Base-by-base conservation (phyloP, 2,113 vertebrate genomes). In the Sander lucioperca region DNA sequence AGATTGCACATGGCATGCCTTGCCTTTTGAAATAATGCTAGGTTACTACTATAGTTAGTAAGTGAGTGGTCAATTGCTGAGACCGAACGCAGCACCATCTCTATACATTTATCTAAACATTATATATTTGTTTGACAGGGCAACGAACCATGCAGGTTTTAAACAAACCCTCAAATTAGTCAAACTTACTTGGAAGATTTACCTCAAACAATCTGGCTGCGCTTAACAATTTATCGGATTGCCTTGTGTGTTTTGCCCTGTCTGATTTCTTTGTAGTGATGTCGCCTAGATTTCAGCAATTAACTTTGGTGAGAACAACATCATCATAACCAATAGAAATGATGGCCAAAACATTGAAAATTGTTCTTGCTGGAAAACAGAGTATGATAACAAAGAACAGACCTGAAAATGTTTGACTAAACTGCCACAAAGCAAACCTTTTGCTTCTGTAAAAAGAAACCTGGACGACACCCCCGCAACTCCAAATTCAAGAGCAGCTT, bases 381-480 rank as follows among this genome's bases (percentile, higher is more conserved):
- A 43, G 33, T 27, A 19, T 14, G 6, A 0, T 33, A 45, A 80
- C n/a, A 39, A 56, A 43, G 50, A 62, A 57, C 57, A 48, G 36
- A 43, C 16, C 30, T 74, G 43, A 83, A 84, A 57, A 61, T 62
- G 47, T 77, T 53, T n/a, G 14, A 48, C 25, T 45, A 12, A 82
- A 67, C 51, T 36, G 64, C 47, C 57, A 70, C n/a, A 47, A 59
- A 68, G 27, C 25, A 69, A 78, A 77, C 15, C n/a, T 70, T 77
- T 68, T 59, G 23, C 45, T 18, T 30, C 2, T 13, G 11, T 56
- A 21, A 74, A 77, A 53, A 50, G 51, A 33, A 50, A 65, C 30
- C 39, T 63, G 61, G 66, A 63, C 10, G 47, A 82, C 70, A 33
- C 30, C 69, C 72, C 21, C 16, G n/a, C 59, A 48, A 61, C 19